phyloP scores from a whole-genome alignment of 2,113 vertebrate genomes.

The Lampris incognitus region DNA sequence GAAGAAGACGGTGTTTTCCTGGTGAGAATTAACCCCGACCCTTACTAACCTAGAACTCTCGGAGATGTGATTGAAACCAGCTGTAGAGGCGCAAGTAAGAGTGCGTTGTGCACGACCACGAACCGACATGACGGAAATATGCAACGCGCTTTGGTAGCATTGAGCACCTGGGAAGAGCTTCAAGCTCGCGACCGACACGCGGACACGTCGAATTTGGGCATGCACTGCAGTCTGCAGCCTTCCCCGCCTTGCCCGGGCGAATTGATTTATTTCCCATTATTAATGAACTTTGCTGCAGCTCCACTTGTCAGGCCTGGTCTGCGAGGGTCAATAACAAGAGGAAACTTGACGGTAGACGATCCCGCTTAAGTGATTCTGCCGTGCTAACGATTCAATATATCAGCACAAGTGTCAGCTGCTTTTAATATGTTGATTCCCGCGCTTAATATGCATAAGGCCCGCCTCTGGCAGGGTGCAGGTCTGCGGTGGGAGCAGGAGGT shows the following conservation, averaged over 20 bases:
- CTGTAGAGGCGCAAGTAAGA: too few relatives aligned
- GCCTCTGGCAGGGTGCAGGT: conserved; percentile 57
- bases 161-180: too few relatives aligned
- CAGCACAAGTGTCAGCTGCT: conserved; percentile 93
- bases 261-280: conserved; percentile 99
- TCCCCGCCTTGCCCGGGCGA: conserved; percentile 86
- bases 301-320: conserved; percentile 92
- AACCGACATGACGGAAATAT: too few relatives aligned
- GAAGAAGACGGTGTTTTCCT: too few relatives aligned
- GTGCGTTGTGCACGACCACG: too few relatives aligned
- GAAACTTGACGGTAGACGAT: conserved; percentile 96
- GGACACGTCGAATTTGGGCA: not conserved
- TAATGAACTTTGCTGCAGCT: conserved; percentile 99
- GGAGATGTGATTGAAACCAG: too few relatives aligned
- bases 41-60: too few relatives aligned
- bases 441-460: conserved; percentile 91
- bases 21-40: too few relatives aligned
- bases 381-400: conserved; percentile 94
- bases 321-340: conserved; percentile 94
- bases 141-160: too few relatives aligned
- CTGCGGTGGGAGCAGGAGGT: conserved; percentile 27
- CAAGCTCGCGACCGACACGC: not conserved
- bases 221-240: conserved; percentile 69
- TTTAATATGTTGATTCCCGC: conserved; percentile 94
- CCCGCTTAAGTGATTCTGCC: conserved; percentile 96